A percentile compares a stretch with the other conserved stretches of the same genome.
Evolutionary conservation across 2,113 vertebrate genomes (phyloP).

Genomic region (Xiphophorus hellerii): DNA sequence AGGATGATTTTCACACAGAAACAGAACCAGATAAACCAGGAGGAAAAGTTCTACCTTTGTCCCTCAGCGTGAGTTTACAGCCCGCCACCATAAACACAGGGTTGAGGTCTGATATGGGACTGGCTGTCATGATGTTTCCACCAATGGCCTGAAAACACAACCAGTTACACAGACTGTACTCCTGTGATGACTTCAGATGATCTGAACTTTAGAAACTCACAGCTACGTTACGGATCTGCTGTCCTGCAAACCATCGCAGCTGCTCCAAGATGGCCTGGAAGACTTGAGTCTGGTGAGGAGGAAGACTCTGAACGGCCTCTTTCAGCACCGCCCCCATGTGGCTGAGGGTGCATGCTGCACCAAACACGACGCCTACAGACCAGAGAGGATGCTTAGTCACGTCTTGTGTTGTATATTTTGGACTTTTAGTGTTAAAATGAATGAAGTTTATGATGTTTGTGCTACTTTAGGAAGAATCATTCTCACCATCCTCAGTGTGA

Average conservation of each 20-base stretch:
- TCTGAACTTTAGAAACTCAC: slow-evolving; percentile 76
- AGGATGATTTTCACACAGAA: not conserved
- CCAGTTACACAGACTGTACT: not conserved
- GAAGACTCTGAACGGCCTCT: slow-evolving; percentile 73
- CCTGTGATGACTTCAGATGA: not conserved
- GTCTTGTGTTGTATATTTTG: not conserved
- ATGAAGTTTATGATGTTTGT: too few relatives aligned
- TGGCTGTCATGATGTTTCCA: slow-evolving; percentile 98
- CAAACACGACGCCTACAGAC: slow-evolving; percentile 85
- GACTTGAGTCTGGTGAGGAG: slow-evolving; percentile 82
- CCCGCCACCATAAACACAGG: slow-evolving; percentile 92
- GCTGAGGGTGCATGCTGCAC: slow-evolving; percentile 86
- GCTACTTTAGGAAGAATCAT: not conserved
- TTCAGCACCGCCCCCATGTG: slow-evolving; percentile 82
- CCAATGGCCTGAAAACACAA: slow-evolving; percentile 85
- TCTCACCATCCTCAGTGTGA: slow-evolving; percentile 83
- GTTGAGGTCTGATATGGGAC: slow-evolving; percentile 97
- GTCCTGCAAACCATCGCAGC: slow-evolving; percentile 93
- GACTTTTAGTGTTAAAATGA: not conserved
- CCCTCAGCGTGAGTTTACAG: slow-evolving; percentile 86
- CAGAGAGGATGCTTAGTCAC: not conserved
- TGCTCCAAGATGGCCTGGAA: slow-evolving; percentile 90
- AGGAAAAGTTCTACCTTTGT: slow-evolving; percentile 79
- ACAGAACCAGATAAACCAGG: not conserved
- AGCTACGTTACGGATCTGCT: slow-evolving; percentile 94